Evolutionary conservation across 2,797 vertebrate species (phyloP).

Genomic region (Schizopygopsis malacanthus): DNA sequence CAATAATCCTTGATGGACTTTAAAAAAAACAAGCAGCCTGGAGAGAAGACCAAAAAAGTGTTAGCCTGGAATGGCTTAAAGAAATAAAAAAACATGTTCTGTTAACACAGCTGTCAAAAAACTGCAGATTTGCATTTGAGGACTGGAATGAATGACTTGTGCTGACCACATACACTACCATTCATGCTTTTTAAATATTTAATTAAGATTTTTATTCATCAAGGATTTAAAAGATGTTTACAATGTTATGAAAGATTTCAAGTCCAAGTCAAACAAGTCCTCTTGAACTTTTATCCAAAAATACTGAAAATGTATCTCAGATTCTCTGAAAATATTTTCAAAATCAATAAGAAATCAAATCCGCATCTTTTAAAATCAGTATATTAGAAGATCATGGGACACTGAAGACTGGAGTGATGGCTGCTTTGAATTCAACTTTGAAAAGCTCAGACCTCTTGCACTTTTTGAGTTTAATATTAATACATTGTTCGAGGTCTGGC

Average conservation of each 20-base stretch:
- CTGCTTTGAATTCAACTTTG: neutral
- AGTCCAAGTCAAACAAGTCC: neutral
- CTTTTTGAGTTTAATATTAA: slow-evolving; percentile 53
- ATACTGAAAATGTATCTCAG: neutral
- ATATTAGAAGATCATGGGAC: neutral
- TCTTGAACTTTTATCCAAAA: neutral
- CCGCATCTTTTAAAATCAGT: neutral
- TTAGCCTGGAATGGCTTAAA: slow-evolving; percentile 48
- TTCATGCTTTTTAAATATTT: neutral
- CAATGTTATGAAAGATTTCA: neutral
- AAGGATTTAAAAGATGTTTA: neutral
- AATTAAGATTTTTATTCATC: neutral
- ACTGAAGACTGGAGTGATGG: neutral
- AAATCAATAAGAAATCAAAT: neutral
- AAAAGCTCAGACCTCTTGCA: slow-evolving; percentile 44
- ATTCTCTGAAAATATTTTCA: neutral
- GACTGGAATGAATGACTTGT: neutral
- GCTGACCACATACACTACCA: neutral
- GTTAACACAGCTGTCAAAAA: slow-evolving; percentile 42
- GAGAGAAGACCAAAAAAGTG: slow-evolving; percentile 23
- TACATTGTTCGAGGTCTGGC: slow-evolving; percentile 52
- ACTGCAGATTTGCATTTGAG: neutral
- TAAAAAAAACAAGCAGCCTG: slow-evolving; percentile 31
- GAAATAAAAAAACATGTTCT: slow-evolving; percentile 26
- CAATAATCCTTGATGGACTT: slow-evolving; percentile 57